Evolutionary conservation across 2,888 invertebrate species (phyloP), one percentile per base, ranked within the genome.

Genomic region (Norana najaformis): DNA sequence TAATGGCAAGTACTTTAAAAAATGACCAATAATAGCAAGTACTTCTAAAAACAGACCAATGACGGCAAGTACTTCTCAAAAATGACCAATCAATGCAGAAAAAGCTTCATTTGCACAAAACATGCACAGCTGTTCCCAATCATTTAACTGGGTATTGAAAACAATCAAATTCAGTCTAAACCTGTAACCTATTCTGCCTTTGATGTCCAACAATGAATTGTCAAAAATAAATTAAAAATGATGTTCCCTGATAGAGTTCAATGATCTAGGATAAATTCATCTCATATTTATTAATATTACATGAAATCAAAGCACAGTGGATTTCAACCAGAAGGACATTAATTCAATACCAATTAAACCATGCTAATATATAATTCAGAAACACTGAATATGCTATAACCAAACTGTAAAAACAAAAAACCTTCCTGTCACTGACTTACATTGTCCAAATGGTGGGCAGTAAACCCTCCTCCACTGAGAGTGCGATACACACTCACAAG

Each of bases 401-500:
- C 16, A 39, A 41, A 89, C 41, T 89, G 30, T 11, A n/a, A n/a
- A n/a, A n/a, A n/a, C n/a, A n/a, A n/a, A n/a, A n/a, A n/a, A n/a
- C n/a, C n/a, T n/a, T n/a, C n/a, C n/a, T n/a, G n/a, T n/a, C 11
- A 69, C 35, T 69, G 18, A 89, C 53, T 53, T 53, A 89, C 89
- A 69, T 89, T 89, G 53, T 89, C 89, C 37, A 89, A 53, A 69
- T 89, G 89, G 89, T 89, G 89, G 20, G 89, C 36, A 53, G 89
- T 89, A 36, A 89, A 89, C 30, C 89, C 89, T 53, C 89, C 89
- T 23, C 37, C 89, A 89, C 89, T 89, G 41, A 89, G 89, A n/a
- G 41, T 13, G 16, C 88, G 88, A 39, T n/a, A 47, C 6, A 88
- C 39, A 35, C 34, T 39, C 34, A 85, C 36, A 5, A 85, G 85